These are phyloP conservation scores for Aporrectodea caliginosa DNA, from an alignment of 1,140 invertebrate genomes.

Conservation along the genomic window DNA sequence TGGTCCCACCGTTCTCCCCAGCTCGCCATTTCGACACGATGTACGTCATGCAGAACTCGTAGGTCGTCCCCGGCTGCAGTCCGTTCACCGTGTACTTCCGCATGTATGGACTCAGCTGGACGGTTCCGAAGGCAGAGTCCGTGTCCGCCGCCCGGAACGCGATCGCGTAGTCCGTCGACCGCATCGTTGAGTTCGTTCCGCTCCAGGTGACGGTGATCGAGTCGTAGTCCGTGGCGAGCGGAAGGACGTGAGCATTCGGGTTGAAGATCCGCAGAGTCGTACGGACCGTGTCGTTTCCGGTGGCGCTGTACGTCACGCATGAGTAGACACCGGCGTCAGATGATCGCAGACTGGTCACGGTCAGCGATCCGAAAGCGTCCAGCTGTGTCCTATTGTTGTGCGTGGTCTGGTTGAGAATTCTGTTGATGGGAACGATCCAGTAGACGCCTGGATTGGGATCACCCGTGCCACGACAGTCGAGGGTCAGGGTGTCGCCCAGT, in stretches of 20 bases:
- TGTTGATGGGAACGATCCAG: conserved; percentile 56
- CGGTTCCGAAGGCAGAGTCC: conserved; percentile 34
- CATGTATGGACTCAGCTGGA: conserved; percentile 40
- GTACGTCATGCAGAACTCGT: conserved; percentile 57
- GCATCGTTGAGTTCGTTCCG: conserved; percentile 51
- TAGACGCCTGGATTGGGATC: conserved; percentile 51
- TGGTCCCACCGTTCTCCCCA: not conserved
- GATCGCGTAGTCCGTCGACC: conserved; percentile 54
- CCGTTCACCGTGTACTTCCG: conserved; percentile 55
- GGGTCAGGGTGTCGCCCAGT: conserved; percentile 51
- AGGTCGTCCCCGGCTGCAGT: conserved; percentile 52
- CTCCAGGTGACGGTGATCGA: conserved; percentile 58
- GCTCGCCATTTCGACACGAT: conserved; percentile 8
- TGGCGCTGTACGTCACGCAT: conserved; percentile 43
- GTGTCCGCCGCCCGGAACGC: conserved; percentile 39
- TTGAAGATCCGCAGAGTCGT: conserved; percentile 46
- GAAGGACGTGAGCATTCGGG: conserved; percentile 52
- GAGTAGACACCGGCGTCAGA: conserved; percentile 45
- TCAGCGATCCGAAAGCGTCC: conserved; percentile 45
- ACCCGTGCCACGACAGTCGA: conserved; percentile 57
- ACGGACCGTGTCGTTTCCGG: conserved; percentile 45
- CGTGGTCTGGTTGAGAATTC: conserved; percentile 43
- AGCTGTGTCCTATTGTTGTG: conserved; percentile 45
- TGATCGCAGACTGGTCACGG: conserved; percentile 40
- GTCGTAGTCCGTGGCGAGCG: conserved; percentile 47